Base-by-base conservation (phyloP, 2,113 vertebrate species). In the Thryonomys swinderianus region DNA sequence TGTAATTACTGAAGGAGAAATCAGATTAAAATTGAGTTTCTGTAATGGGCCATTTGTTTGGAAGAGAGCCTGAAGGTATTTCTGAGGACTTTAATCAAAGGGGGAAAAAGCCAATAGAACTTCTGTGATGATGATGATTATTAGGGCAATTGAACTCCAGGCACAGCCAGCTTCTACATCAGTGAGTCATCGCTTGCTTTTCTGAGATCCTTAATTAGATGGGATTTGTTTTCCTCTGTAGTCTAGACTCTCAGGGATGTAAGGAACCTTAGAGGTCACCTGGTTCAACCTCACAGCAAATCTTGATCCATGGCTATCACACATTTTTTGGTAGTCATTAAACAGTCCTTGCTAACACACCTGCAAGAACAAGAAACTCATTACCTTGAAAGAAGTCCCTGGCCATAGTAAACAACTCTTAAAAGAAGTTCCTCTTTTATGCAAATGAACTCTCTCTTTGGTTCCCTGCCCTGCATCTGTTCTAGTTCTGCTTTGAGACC, bases 11-110 rank as follows among this genome's bases (percentile, higher is more conserved):
- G 94, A 97, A 98, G 96, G 96, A 97, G 97, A 96, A 71, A 97
- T 97, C 91, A 97, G 93, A 97, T 98, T 98, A 98, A 96, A 98
- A 96, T 92, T 93, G 96, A 97, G 82, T 96, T 98, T 97, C 97
- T 92, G 87, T 97, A 98, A 93, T 83, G 95, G 96, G 69, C 95
- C 94, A 83, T 98, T 98, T 98, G 74, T 96, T 98, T 97, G 94
- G 97, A 98, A 97, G 96, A 96, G 93, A 98, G 97, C 94, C 96
- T 97, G 97, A 98, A 98, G 97, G 98, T 98, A 98, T 96, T 98
- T 87, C 20, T 97, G 98, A 97, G 74, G 95, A 96, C 94, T 97
- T 94, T 88, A 97, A 95, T 96, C 95, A 96, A 97, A 97, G 67
- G 90, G 92, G 92, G 95, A 79, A 74, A 94, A 97, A 97, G 91